Base-by-base conservation (phyloP, 2,113 vertebrate genomes). In the Corythornis cristatus region DNA sequence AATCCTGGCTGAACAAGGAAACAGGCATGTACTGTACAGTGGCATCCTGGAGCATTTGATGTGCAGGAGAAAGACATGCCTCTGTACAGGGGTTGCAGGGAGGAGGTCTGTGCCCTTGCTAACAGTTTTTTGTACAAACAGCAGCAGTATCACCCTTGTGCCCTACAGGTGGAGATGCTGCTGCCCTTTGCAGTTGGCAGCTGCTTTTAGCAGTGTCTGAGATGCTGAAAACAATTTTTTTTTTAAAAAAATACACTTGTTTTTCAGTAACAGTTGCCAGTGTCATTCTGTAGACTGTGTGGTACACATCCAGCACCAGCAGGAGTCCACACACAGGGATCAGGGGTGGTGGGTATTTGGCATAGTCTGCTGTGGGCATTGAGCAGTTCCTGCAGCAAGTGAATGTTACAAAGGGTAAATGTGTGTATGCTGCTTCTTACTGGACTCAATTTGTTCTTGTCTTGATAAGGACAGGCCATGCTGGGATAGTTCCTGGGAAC, bases 1-100 rank as follows among this genome's bases (percentile, higher is more conserved):
- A 98, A 86, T 91, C 97, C 98, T 61, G 98, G 66, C 96, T 98
- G 92, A 98, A 92, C 67, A 75, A 73, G 75, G 28, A n/a, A 80
- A 71, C 40, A 64, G 72, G 65, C 77, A 15, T 1, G 6, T 64
- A 48, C 93, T 91, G 68, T 85, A 86, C 66, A 92, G 81, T 33
- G 81, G n/a, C n/a, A 66, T 14, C 83, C 21, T 57, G 12, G 46
- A 37, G 53, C 9, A 2, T 15, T 82, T 22, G 42, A 23, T 58
- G 76, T 85, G 84, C 81, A 89, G 67, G 43, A 54, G 66, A 46
- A 76, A 48, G 37, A 71, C 15, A n/a, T 75, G 85, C 83, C 91
- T 93, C 95, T 75, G 62, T 62, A 31, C 74, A 57, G 37, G 46
- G 15, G 82, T n/a, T 83, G 20, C 43, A 60, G 5, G 17, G 8